phyloP scores from a whole-genome alignment of 2,797 vertebrate genomes.

The Enteromius trimaculatus region DNA sequence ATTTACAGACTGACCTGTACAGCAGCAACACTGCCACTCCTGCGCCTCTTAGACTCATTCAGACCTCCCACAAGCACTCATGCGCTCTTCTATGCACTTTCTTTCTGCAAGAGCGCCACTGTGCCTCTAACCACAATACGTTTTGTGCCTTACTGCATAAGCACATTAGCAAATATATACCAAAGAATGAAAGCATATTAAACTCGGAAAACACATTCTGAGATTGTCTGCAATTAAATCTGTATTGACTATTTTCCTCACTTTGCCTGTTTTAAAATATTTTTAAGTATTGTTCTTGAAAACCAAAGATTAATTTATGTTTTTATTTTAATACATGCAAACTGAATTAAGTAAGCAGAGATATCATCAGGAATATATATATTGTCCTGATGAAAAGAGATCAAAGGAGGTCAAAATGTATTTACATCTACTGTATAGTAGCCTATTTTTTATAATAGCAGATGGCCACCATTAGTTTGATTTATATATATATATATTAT shows the following conservation, averaged over 20 bases:
- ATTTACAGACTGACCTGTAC: conserved; percentile 76
- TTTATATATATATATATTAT: not conserved
- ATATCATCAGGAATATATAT: not conserved
- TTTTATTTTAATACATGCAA: not conserved
- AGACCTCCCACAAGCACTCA: conserved; percentile 75
- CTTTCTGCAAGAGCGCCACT: conserved; percentile 82
- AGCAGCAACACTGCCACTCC: conserved; percentile 69
- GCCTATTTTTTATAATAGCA: not conserved
- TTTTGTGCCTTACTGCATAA: conserved; percentile 79
- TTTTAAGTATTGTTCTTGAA: not conserved
- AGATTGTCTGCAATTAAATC: not conserved
- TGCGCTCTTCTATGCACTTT: conserved; percentile 80
- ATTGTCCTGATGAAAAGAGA: not conserved
- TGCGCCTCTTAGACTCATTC: conserved; percentile 79
- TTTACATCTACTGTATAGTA: not conserved
- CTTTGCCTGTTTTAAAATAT: not conserved
- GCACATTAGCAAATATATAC: conserved; percentile 64
- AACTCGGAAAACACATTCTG: not conserved
- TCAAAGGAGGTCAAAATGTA: not conserved
- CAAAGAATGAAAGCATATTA: conserved; percentile 16
- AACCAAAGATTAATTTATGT: not conserved
- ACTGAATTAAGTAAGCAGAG: not conserved
- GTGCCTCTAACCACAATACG: conserved; percentile 76
- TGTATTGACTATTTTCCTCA: not conserved
- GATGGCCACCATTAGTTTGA: not conserved